A percentile compares a stretch with the other conserved stretches of the same genome.
phyloP scores from a whole-genome alignment of 2,113 vertebrate species.

The Leptobrachium ailaonicum region DNA sequence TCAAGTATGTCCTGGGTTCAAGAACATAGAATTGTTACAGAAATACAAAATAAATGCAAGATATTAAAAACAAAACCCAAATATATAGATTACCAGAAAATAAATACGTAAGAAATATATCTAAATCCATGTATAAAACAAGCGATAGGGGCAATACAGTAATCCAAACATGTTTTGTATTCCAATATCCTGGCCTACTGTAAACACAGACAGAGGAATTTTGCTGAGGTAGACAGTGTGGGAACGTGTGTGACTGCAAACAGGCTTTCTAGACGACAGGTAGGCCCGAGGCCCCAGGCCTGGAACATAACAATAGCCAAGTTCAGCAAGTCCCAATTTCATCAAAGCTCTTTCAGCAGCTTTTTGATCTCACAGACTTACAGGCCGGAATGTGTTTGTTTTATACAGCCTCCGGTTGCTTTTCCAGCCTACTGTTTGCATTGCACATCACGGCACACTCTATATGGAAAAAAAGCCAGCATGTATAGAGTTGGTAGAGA shows the following conservation, averaged over 20 bases:
- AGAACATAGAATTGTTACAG: no score
- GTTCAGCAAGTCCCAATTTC: constrained; percentile 43
- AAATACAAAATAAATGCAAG: no score
- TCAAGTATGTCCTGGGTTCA: no score
- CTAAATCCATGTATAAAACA: no score
- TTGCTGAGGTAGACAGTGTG: constrained; percentile 57
- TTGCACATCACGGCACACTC: constrained; percentile 36
- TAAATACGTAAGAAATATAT: neutral
- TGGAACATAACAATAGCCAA: constrained; percentile 38
- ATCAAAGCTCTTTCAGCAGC: constrained; percentile 53
- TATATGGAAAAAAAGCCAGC: neutral
- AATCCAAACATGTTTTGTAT: constrained; percentile 44
- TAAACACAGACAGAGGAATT: constrained; percentile 56
- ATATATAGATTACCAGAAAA: no score
- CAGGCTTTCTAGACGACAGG: constrained; percentile 53
- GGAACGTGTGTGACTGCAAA: constrained; percentile 52
- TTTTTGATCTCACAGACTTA: constrained; percentile 53
- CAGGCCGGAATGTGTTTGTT: constrained; percentile 43
- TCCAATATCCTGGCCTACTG: constrained; percentile 45
- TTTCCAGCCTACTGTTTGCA: constrained; percentile 55
- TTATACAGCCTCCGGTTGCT: constrained; percentile 54
- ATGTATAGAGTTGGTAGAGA: neutral
- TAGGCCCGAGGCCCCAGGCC: constrained; percentile 44
- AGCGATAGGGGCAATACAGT: constrained; percentile 17
- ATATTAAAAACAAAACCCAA: no score